phyloP scores from a whole-genome alignment of 1,140 invertebrate genomes.

The Caenorhabditis remanei region DNA sequence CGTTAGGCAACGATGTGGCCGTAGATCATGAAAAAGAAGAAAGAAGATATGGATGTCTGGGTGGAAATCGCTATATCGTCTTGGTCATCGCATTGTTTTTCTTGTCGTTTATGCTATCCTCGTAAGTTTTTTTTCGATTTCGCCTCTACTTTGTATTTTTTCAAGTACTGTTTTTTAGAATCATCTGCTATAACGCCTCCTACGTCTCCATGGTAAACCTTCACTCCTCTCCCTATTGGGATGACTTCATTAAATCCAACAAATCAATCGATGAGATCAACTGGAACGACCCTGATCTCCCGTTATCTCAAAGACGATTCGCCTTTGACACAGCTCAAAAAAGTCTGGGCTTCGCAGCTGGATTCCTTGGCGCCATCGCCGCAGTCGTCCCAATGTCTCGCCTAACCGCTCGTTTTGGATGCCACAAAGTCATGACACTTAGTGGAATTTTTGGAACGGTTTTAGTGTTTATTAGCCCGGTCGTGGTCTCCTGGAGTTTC shows the following conservation, averaged over 20 bases:
- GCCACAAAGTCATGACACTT: constrained; percentile 59
- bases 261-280: constrained; percentile 33
- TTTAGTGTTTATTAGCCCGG: constrained; percentile 42
- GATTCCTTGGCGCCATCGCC: constrained; percentile 33
- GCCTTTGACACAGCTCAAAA: constrained; percentile 58
- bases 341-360: constrained; percentile 58
- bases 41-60: constrained; percentile 45
- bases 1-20: neutral
- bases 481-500: constrained; percentile 58
- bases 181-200: constrained; percentile 60
- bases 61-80: constrained; percentile 55
- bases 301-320: constrained; percentile 58
- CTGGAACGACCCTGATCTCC: constrained; percentile 61
- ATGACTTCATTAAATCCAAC: constrained; percentile 26
- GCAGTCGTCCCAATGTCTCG: constrained; percentile 30
- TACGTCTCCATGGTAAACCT: constrained; percentile 65
- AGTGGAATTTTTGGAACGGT: constrained; percentile 36
- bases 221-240: constrained; percentile 56
- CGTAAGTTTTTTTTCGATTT: constrained; percentile 45
- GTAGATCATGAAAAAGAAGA: constrained; percentile 7
- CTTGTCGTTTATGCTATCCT: constrained; percentile 61
- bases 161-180: constrained; percentile 57
- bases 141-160: neutral
- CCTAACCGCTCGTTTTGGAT: constrained; percentile 43
- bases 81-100: constrained; percentile 43